Percentiles rank a stretch among this genome's conserved stretches.
phyloP scores from a whole-genome alignment of 1,140 invertebrate genomes.

The Drosophila orosa region DNA sequence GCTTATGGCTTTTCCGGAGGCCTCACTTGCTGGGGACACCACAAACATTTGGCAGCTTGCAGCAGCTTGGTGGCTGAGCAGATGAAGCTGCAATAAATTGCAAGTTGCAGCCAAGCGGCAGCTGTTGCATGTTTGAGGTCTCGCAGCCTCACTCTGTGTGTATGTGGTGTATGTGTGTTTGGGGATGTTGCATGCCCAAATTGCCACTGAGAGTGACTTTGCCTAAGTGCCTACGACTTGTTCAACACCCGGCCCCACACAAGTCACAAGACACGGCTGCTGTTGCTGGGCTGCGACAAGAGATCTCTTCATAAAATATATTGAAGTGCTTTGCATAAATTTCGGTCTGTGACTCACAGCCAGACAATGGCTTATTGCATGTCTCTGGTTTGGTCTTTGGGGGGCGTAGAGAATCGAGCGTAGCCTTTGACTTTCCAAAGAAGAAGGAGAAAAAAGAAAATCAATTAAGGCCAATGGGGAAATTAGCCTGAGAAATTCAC shows the following conservation, averaged over 20 bases:
- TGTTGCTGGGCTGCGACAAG: slow-evolving; percentile 37
- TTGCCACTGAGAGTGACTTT: slow-evolving; percentile 59
- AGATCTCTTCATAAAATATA: slow-evolving; percentile 71
- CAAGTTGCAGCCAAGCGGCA: slow-evolving; percentile 62
- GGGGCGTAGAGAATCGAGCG: slow-evolving; percentile 10
- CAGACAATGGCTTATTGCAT: slow-evolving; percentile 41
- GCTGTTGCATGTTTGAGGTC: slow-evolving; percentile 66
- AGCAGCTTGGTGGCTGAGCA: slow-evolving; percentile 39
- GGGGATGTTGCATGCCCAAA: slow-evolving; percentile 46
- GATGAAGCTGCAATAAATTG: slow-evolving; percentile 69
- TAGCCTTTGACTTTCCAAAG: slow-evolving; percentile 21
- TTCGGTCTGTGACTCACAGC: slow-evolving; percentile 17
- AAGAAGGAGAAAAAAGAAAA: slow-evolving; percentile 38
- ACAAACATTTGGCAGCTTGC: slow-evolving; percentile 18
- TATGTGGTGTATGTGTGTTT: slow-evolving; percentile 16
- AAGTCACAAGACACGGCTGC: slow-evolving; percentile 30
- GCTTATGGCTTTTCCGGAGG: background rate
- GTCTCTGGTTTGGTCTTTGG: background rate
- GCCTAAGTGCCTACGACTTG: slow-evolving; percentile 45
- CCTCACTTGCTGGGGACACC: slow-evolving; percentile 3
- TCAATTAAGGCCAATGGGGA: slow-evolving; percentile 55
- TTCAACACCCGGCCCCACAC: slow-evolving; percentile 3
- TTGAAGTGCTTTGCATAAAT: slow-evolving; percentile 65
- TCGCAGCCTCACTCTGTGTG: background rate
- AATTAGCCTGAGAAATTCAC: slow-evolving; percentile 43